Evolutionary conservation across 2,888 invertebrate genomes (phyloP), one percentile per base, ranked within the genome.

Genomic region (Dryococelus australis): DNA sequence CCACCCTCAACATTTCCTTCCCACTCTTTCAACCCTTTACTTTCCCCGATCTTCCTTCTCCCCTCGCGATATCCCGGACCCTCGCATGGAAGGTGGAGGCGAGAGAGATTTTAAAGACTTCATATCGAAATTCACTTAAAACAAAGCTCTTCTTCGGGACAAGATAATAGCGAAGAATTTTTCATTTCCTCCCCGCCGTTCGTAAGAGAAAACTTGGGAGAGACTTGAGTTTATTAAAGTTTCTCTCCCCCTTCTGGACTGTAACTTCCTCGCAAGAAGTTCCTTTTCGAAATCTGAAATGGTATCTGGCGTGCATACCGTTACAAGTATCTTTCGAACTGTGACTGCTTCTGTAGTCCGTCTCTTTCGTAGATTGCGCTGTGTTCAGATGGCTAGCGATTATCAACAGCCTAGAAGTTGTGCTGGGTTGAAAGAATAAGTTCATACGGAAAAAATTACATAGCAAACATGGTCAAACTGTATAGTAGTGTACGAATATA

Each of bases 111-210:
- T 65, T 65, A 65, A 65, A 65, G 65, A 65, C 65, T 65, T 24
- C 65, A 65, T 65, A 65, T 65, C 65, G 65, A 65, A 65, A 65
- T 65, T 65, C 65, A 65, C 65, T 65, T 65, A 65, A 65, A 65
- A 65, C 65, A 65, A 65, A 65, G 24, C 65, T n/a, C 65, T n/a
- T 35, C 35, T 65, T n/a, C n/a, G 65, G 65, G 65, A n/a, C 65
- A n/a, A 65, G 65, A 65, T 65, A 65, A 65, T 65, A 65, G 65
- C 65, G 65, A 8, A 24, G 16, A 20, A 65, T 24, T 65, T 65
- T 65, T 65, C n/a, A 16, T 24, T 65, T 65, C n/a, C 65, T 51
- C 65, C 24, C 65, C 8, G 0, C 24, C 16, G 65, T 65, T 65
- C 65, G 65, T 3, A 3, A 65, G n/a, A 65, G 65, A 65, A 20